phyloP scores from a whole-genome alignment of 1,140 invertebrate species.

The Drosophila lacertosa region DNA sequence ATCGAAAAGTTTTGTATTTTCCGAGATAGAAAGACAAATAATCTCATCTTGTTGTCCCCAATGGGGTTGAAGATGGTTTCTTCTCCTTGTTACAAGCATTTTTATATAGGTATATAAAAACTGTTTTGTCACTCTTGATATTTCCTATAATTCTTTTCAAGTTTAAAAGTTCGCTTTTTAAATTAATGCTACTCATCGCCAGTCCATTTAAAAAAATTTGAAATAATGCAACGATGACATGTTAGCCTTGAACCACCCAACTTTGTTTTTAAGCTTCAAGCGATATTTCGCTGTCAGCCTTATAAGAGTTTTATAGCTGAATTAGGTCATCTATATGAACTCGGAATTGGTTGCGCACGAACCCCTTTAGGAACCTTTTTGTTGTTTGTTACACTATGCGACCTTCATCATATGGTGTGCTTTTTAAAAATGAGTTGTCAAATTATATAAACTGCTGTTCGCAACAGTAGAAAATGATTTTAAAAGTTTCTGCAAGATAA shows the following conservation, averaged over 20 bases:
- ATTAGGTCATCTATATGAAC: neutral
- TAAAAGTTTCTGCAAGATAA: neutral
- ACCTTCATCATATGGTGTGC: constrained; percentile 46
- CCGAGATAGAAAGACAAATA: too few species aligned
- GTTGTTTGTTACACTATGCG: constrained; percentile 15
- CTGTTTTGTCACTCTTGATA: too few species aligned
- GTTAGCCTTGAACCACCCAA: too few species aligned
- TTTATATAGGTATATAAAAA: too few species aligned
- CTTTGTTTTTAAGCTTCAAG: constrained; percentile 52
- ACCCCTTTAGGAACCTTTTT: constrained; percentile 27
- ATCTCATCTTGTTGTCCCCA: too few species aligned
- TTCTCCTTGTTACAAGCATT: too few species aligned
- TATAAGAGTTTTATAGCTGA: constrained; percentile 49
- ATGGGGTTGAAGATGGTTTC: too few species aligned
- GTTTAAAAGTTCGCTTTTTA: neutral
- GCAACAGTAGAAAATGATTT: constrained; percentile 48
- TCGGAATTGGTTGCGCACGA: constrained; percentile 7
- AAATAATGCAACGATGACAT: too few species aligned
- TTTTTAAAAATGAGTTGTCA: constrained; percentile 58
- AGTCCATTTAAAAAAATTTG: constrained; percentile 4
- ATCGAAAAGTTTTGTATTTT: too few species aligned
- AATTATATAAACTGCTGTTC: constrained; percentile 58
- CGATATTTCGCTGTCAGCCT: constrained; percentile 52
- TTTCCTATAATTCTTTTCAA: neutral
- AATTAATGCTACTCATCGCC: neutral